Evolutionary conservation across 2,113 vertebrate genomes (phyloP).

Genomic region (Ovibos moschatus): DNA sequence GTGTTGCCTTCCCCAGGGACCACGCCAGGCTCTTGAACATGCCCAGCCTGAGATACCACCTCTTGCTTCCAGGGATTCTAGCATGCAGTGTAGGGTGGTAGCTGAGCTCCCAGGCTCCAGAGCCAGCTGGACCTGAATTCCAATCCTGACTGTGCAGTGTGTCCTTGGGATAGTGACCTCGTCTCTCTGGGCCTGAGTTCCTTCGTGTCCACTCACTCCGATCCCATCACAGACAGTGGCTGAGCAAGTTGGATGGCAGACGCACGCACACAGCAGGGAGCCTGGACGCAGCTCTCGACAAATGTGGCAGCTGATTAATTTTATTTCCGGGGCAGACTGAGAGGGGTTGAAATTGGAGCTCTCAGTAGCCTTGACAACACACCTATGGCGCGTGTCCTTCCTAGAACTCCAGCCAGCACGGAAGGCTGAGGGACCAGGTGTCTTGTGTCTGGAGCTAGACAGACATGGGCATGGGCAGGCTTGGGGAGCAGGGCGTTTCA

Average conservation of each 20-base stretch:
- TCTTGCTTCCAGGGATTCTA: no score
- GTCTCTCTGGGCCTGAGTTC: not conserved
- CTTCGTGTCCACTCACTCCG: fast-evolving
- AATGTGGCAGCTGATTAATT: fast-evolving
- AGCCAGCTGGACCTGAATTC: not conserved
- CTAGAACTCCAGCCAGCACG: not conserved
- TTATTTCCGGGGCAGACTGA: not conserved
- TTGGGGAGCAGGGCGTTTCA: fast-evolving
- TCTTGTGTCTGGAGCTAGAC: not conserved
- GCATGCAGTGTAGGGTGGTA: fast-evolving
- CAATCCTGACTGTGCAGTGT: not conserved
- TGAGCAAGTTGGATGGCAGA: fast-evolving
- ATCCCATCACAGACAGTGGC: fast-evolving
- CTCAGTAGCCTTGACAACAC: not conserved
- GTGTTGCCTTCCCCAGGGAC: not conserved
- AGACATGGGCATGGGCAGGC: fast-evolving
- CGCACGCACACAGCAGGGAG: fast-evolving
- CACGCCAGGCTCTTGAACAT: not conserved
- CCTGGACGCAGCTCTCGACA: fast-evolving
- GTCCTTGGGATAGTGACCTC: not conserved
- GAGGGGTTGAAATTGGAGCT: not conserved
- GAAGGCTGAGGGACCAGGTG: fast-evolving
- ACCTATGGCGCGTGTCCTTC: fast-evolving
- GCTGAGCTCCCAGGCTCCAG: not conserved
- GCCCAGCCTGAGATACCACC: fast-evolving